Percentiles rank a stretch among this genome's conserved stretches.
These are phyloP conservation scores for Malachius bipustulatus DNA, from an alignment of 2,888 invertebrate species.

Conservation along the genomic window DNA sequence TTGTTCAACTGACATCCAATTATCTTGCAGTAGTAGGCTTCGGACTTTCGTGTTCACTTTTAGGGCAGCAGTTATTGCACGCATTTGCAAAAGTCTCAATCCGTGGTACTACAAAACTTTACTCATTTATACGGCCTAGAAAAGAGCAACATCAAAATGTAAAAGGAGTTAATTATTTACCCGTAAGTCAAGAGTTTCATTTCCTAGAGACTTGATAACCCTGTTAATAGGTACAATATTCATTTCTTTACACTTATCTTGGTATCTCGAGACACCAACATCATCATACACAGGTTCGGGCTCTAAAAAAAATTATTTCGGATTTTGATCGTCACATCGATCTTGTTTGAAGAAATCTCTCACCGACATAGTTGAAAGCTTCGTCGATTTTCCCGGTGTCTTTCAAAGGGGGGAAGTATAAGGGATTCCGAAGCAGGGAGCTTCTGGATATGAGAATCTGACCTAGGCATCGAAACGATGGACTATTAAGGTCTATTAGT, in stretches of 20 bases:
- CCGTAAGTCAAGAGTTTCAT: constrained; percentile 28
- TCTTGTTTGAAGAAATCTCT: neutral
- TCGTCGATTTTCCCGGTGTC: constrained; percentile 34
- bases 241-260: constrained; percentile 30
- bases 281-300: constrained; percentile 25
- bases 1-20: constrained; percentile 32
- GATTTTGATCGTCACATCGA: neutral
- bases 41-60: constrained; percentile 31
- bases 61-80: constrained; percentile 31
- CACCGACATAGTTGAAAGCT: constrained; percentile 30
- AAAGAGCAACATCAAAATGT: too few species aligned
- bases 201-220: constrained; percentile 27
- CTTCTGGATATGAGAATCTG: constrained; percentile 36
- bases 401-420: constrained; percentile 36
- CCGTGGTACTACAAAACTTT: constrained; percentile 29
- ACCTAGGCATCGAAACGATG: constrained; percentile 33
- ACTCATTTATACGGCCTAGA: constrained; percentile 4
- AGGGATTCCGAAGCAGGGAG: constrained; percentile 37
- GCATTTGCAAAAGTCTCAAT: constrained; percentile 29
- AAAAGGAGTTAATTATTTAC: constrained; percentile 19
- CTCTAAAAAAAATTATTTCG: constrained; percentile 15
- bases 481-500: constrained; percentile 27
- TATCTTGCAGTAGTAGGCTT: constrained; percentile 34
- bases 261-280: constrained; percentile 31
- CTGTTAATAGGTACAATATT: constrained; percentile 31